Evolutionary conservation across 1,140 invertebrate genomes (phyloP), one percentile per base, ranked within the genome.

Genomic region (Scaptomyza hsui): DNA sequence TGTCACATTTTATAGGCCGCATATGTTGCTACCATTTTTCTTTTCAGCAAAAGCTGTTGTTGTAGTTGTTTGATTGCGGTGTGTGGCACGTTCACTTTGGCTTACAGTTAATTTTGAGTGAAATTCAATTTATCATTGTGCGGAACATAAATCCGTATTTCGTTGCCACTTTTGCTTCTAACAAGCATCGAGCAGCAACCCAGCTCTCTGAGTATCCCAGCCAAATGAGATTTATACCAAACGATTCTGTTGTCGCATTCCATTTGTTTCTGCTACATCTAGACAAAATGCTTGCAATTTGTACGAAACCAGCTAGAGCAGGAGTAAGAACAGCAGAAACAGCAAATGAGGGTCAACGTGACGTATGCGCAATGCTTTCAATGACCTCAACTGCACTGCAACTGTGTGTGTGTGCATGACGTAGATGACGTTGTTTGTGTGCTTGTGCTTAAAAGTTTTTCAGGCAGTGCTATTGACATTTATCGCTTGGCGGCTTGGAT

Each of bases 111-210:
- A 86, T 88, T 81, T 88, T 81, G 75, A 82, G 78, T 81, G 74
- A 88, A 88, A 88, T 88, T 88, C 82, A 86, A 86, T 86, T 86
- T 86, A 88, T 86, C 82, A 86, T 72, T 86, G 77, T 63, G 78
- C 68, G 68, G 73, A 63, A 56, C 77, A 86, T 88, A 86, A 85
- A 85, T 86, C 81, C 74, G 65, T 51, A 85, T 80, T 79, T 83
- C 65, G 79, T 24, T 48, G 64, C 57, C 73, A 79, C 67, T 77
- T 72, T 72, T 51, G 71, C 60, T 70, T 69, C 68, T 73, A 71
- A 76, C 63, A 64, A 64, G 72, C 26, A 29, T 29, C 7, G 26
- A 29, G 26, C 26, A 29, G 26, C 26, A 29, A 9, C 26, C 26
- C 7, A 29, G 6, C 26, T 29, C 26, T 29, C 78, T 37, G 32